These are phyloP conservation scores for Rissa tridactyla DNA, from an alignment of 2,113 vertebrate genomes.

Conservation along the genomic window DNA sequence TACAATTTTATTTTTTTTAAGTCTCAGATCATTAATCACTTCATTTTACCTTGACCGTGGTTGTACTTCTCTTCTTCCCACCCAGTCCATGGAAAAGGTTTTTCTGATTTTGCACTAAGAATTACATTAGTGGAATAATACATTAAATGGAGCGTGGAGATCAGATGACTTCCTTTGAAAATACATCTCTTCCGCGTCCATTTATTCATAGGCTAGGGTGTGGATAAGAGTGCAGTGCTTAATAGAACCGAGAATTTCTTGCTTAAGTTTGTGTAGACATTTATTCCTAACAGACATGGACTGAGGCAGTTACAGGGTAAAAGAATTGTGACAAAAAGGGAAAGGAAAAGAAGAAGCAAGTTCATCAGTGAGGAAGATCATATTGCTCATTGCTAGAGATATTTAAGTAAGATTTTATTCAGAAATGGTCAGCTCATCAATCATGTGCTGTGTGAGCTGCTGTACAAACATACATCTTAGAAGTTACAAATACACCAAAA, in stretches of 20 bases:
- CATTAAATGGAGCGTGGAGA: neutral
- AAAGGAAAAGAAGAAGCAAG: neutral
- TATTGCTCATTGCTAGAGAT: neutral
- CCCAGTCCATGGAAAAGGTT: neutral
- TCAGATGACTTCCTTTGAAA: neutral
- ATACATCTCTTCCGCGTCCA: neutral
- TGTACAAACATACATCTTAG: neutral
- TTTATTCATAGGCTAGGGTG: neutral
- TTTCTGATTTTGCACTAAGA: neutral
- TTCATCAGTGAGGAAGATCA: neutral
- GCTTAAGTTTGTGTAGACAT: neutral
- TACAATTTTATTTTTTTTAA: neutral
- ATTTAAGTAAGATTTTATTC: neutral
- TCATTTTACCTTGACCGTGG: neutral
- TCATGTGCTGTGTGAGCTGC: neutral
- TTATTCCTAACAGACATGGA: neutral
- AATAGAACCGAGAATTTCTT: neutral
- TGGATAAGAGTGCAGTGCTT: neutral
- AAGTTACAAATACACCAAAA: neutral
- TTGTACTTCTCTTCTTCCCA: neutral
- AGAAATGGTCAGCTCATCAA: neutral
- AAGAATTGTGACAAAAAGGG: neutral
- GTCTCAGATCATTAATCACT: neutral
- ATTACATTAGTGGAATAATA: neutral
- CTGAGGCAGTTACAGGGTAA: neutral